Evolutionary conservation across 92 coral and sea anemone species (phyloP).

Genomic region (Meandrina meandrites): DNA sequence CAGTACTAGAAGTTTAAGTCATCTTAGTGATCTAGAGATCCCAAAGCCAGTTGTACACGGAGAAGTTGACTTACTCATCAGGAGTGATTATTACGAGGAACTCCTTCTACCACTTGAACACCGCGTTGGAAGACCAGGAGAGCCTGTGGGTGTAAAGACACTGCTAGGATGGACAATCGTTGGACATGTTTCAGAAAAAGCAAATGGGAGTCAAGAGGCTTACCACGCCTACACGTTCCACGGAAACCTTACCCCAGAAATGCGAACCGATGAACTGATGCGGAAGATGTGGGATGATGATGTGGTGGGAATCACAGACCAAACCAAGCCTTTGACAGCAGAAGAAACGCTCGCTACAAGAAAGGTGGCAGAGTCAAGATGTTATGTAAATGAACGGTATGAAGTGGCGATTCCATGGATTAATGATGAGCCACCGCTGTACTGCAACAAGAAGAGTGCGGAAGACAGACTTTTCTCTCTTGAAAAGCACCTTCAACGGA

Average conservation of each 20-base stretch:
- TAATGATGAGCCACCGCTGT: slow-evolving; percentile 25
- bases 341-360: slow-evolving; percentile 11
- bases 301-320: neutral
- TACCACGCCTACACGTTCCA: neutral
- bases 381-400: slow-evolving; percentile 16
- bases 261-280: slow-evolving; percentile 36
- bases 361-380: slow-evolving; percentile 29
- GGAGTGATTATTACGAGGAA: slow-evolving; percentile 31
- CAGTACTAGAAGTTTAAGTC: neutral
- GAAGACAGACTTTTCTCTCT: slow-evolving; percentile 16
- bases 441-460: slow-evolving; percentile 31
- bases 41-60: slow-evolving; percentile 5
- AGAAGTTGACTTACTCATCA: neutral
- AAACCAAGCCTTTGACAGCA: slow-evolving; percentile 1
- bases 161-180: slow-evolving; percentile 18
- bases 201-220: neutral
- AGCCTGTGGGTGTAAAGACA: slow-evolving; percentile 28
- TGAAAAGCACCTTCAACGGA: slow-evolving; percentile 14
- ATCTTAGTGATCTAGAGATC: slow-evolving; percentile 5
- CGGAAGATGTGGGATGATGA: slow-evolving; percentile 53
- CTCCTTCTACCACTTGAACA: slow-evolving; percentile 44
- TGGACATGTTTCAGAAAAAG: slow-evolving; percentile 12
- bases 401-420: slow-evolving; percentile 54
- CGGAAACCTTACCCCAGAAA: slow-evolving; percentile 26
- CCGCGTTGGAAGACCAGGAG: slow-evolving; percentile 23